A percentile compares a stretch with the other conserved stretches of the same genome.
Conservation (phyloP, 2,797 vertebrate genomes). For the Rousettus madagascariensis region DNA sequence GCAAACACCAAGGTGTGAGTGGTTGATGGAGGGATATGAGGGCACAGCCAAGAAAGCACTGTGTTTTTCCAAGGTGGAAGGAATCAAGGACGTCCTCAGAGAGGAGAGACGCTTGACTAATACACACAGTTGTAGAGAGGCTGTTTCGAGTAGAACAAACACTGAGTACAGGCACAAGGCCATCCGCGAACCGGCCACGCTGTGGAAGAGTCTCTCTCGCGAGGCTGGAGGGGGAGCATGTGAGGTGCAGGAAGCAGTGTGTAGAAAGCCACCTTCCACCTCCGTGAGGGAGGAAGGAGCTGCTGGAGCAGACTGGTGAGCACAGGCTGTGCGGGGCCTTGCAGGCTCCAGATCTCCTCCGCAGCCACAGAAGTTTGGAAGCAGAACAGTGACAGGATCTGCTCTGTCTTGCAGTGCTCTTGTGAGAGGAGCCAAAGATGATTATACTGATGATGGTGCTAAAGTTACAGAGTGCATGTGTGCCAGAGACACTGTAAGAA, state of each 20-base stretch:
- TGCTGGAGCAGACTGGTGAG: accelerated
- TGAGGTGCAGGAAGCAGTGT: background rate
- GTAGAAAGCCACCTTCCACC: background rate
- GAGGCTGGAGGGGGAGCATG: background rate
- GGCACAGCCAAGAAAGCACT: background rate
- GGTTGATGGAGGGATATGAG: background rate
- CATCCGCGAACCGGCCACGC: background rate
- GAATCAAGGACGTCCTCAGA: background rate
- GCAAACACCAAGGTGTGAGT: background rate
- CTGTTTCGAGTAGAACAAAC: background rate
- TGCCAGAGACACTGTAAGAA: background rate
- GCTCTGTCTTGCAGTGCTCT: background rate
- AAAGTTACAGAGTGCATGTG: accelerated
- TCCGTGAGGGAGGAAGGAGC: background rate
- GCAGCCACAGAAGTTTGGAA: background rate
- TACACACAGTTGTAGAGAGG: background rate
- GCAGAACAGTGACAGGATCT: background rate
- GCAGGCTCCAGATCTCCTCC: background rate
- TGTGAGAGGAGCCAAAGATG: background rate
- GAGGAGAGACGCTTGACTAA: background rate
- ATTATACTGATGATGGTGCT: background rate
- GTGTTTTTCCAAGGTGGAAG: background rate
- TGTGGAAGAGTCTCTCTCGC: background rate
- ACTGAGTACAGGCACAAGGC: background rate
- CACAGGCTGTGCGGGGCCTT: background rate